Percentiles rank a stretch among this genome's conserved stretches.
phyloP scores from a whole-genome alignment of 2,113 vertebrate genomes.

The Pogonocichla stellata region DNA sequence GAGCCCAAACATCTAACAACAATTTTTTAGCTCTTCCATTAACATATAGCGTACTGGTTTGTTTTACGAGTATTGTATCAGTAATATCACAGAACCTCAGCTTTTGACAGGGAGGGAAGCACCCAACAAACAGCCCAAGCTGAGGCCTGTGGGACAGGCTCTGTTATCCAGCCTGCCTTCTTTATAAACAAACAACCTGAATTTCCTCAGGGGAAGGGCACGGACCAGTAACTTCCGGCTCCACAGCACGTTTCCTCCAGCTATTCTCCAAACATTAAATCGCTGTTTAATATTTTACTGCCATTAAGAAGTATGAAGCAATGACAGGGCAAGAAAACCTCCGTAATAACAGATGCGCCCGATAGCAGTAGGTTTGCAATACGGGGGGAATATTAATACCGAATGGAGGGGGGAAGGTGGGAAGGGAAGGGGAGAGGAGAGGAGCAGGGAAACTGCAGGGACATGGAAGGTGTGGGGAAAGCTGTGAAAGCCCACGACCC shows the following conservation, averaged over 20 bases:
- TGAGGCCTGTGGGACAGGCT: not conserved
- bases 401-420: too few species aligned
- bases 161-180: too few species aligned
- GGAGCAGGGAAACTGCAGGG: not conserved
- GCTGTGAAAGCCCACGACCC: fast-evolving
- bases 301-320: fast-evolving
- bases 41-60: fast-evolving
- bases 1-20: not conserved
- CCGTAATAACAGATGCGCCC: fast-evolving
- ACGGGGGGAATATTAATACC: fast-evolving
- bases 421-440: too few species aligned
- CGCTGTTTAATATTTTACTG: not conserved
- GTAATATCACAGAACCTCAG: not conserved
- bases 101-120: not conserved
- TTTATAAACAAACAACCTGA: not conserved
- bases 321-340: not conserved
- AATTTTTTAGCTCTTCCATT: not conserved
- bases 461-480: fast-evolving
- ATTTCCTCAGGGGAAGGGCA: not conserved
- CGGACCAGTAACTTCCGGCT: not conserved
- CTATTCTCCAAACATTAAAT: not conserved
- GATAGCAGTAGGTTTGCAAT: fast-evolving
- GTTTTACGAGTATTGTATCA: not conserved
- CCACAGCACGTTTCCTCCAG: not conserved
- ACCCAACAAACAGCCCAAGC: too few species aligned